Conservation (phyloP, 2,888 invertebrate genomes). For the Latheticus oryzae region DNA sequence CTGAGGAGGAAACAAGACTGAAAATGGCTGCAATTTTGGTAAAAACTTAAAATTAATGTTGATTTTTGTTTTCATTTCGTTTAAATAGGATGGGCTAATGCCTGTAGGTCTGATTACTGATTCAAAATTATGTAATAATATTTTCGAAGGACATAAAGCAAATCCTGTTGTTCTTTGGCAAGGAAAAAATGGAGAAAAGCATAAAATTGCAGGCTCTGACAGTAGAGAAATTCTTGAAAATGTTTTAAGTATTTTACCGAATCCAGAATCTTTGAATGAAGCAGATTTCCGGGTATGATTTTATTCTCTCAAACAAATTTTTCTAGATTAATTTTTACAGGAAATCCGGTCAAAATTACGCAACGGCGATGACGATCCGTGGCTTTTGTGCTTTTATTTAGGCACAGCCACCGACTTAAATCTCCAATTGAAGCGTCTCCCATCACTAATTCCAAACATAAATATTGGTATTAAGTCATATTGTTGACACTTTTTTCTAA, state of each 20-base stretch:
- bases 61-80: not conserved
- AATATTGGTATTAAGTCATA: slow-evolving; percentile 69
- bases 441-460: slow-evolving; percentile 69
- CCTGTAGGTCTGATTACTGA: slow-evolving; percentile 67
- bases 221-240: slow-evolving; percentile 70
- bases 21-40: slow-evolving; percentile 83
- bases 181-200: slow-evolving; percentile 49
- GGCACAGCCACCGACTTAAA: slow-evolving; percentile 68
- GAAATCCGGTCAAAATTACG: slow-evolving; percentile 45
- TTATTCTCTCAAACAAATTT: slow-evolving; percentile 8
- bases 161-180: slow-evolving; percentile 62
- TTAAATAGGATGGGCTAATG: slow-evolving; percentile 66
- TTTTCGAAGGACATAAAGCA: slow-evolving; percentile 59
- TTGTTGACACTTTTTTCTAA: slow-evolving; percentile 12
- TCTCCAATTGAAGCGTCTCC: slow-evolving; percentile 73
- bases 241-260: slow-evolving; percentile 72
- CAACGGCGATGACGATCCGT: slow-evolving; percentile 62
- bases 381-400: slow-evolving; percentile 70
- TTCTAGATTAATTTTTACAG: slow-evolving; percentile 41
- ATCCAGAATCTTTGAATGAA: slow-evolving; percentile 70
- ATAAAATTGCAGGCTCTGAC: slow-evolving; percentile 61
- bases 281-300: slow-evolving; percentile 71
- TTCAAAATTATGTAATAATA: slow-evolving; percentile 64
- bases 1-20: slow-evolving; percentile 69
- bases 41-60: slow-evolving; percentile 37